These are phyloP conservation scores for Drosophila tropicalis DNA, from an alignment of 1,140 invertebrate species.

Conservation along the genomic window DNA sequence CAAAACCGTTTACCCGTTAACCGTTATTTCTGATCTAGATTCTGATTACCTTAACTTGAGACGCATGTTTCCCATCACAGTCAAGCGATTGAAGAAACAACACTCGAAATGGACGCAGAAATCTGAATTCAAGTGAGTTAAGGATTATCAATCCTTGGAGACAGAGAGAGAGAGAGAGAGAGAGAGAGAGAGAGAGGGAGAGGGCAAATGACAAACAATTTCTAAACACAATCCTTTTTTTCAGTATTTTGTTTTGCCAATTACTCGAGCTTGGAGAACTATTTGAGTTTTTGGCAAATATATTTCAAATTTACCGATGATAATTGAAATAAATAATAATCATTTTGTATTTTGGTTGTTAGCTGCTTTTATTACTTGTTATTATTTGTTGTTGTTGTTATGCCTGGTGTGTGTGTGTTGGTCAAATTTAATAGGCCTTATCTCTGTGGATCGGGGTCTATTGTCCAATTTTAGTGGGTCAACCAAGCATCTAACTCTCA, in stretches of 20 bases:
- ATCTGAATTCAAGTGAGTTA: too few species aligned
- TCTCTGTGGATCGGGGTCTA: background rate
- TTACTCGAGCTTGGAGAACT: background rate
- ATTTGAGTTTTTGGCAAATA: too few species aligned
- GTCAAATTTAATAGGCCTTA: constrained; percentile 10
- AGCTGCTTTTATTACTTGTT: background rate
- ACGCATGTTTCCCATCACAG: background rate
- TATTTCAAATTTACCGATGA: background rate
- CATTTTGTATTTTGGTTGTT: background rate
- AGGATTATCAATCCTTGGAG: too few species aligned
- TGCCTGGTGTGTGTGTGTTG: background rate
- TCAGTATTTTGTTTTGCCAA: background rate
- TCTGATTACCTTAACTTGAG: background rate
- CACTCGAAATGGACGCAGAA: too few species aligned
- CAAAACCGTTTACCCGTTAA: background rate
- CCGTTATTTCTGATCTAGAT: background rate
- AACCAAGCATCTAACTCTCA: constrained; percentile 13
- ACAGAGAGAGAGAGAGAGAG: too few species aligned
- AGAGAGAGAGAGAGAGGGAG: too few species aligned
- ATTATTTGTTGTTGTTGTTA: background rate
- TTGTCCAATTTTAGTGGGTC: constrained; percentile 13
- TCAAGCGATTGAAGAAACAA: background rate
- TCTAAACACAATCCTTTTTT: background rate
- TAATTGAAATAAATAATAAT: constrained; percentile 12
- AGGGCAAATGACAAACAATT: too few species aligned